Evolutionary conservation across 2,113 vertebrate species (phyloP).

Genomic region (Anser brachyrhynchus): DNA sequence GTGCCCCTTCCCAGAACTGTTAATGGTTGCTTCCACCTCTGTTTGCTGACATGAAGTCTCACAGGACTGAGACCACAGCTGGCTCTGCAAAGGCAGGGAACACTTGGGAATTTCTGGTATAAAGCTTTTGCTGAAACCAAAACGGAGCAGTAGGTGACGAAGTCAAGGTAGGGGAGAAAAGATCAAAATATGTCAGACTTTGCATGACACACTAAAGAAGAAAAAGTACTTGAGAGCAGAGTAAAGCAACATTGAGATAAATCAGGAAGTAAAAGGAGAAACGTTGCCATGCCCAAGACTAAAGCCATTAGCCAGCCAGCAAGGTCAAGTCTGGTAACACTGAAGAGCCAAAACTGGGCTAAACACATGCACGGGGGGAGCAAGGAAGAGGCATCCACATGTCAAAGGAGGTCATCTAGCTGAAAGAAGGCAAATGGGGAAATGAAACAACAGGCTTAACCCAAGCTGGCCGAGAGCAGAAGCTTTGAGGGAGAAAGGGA

Average conservation of each 20-base stretch:
- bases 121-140: background rate
- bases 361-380: background rate
- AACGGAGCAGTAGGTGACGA: background rate
- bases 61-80: background rate
- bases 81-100: background rate
- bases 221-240: background rate
- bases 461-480: background rate
- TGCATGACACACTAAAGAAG: background rate
- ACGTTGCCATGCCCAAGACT: background rate
- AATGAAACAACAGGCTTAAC: conserved; percentile 28
- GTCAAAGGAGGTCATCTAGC: background rate
- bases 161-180: background rate
- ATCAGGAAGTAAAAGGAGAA: background rate
- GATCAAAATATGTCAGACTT: background rate
- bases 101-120: background rate
- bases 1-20: background rate
- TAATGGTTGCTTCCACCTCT: background rate
- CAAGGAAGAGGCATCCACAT: background rate
- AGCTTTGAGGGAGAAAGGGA: conserved; percentile 30
- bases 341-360: background rate
- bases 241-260: background rate
- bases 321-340: background rate
- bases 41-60: background rate
- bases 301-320: background rate
- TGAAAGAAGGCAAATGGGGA: conserved; percentile 22